Conservation (phyloP, 2,113 vertebrate genomes). For the Zootoca vivipara region DNA sequence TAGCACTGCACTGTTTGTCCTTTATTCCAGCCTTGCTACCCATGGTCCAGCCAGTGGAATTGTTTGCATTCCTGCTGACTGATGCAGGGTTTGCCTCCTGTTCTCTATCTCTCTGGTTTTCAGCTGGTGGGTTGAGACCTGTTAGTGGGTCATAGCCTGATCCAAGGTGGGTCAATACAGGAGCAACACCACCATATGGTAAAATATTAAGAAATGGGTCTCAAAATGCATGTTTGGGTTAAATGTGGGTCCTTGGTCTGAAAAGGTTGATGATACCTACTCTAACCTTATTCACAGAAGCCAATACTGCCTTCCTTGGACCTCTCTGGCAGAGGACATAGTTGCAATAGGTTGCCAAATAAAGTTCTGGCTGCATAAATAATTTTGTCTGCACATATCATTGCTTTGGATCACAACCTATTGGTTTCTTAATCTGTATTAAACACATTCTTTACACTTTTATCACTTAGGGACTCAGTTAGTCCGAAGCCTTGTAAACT, state of each 20-base stretch:
- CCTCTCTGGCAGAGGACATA: not conserved
- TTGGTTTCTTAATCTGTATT: not conserved
- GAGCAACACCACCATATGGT: no score
- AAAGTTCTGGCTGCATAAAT: not conserved
- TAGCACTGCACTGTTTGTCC: not conserved
- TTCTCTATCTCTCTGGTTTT: not conserved
- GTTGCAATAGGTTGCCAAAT: not conserved
- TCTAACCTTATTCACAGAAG: not conserved
- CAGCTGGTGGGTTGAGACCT: no score
- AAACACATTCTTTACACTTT: conserved; percentile 39
- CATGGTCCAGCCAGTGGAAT: not conserved
- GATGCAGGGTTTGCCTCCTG: not conserved
- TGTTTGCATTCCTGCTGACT: not conserved
- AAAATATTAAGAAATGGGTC: no score
- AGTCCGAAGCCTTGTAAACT: conserved; percentile 84
- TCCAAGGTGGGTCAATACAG: no score
- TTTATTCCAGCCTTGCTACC: not conserved
- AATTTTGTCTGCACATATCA: not conserved
- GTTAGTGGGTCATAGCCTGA: no score
- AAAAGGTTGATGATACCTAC: no score
- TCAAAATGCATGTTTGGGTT: no score
- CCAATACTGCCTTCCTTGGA: not conserved
- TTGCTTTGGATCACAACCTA: not conserved
- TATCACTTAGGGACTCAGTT: conserved; percentile 84
- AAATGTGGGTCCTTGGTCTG: no score